Evolutionary conservation across 2,797 vertebrate species (phyloP), one percentile per base, ranked within the genome.

Genomic region (Mus caroli): DNA sequence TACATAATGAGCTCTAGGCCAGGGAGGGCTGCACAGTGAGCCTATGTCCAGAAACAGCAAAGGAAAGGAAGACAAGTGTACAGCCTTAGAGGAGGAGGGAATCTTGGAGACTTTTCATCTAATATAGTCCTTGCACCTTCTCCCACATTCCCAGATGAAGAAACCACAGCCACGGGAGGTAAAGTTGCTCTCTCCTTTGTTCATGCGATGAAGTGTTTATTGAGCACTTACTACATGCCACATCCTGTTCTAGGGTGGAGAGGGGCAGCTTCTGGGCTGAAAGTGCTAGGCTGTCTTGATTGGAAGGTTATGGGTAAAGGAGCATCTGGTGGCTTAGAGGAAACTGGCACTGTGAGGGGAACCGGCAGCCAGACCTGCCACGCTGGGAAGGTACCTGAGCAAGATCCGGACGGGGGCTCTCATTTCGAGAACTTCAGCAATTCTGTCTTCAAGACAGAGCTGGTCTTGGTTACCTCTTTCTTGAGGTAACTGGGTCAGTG

Each of bases 61-160:
- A 79, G 37, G 37, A 82, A 40, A 83, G 52, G 34, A 52, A 52
- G 54, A 64, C 64, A 69, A 84, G 24, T 71, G 10, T 62, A 26
- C 11, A 94, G 54, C 43, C 14, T 82, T 92, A 97, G 90, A 95
- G 76, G 40, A 92, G 76, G 88, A 96, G 89, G 84, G 75, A 60
- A 9, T 94, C 86, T 76, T 90, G 84, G 91, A 90, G 78, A 95
- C 91, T 91, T 9, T 91, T 91, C 89, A 82, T 97, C 97, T 98
- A 97, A 97, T 96, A 31, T 88, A 89, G 94, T 97, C 97, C 97
- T 98, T 97, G 86, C 96, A 95, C 97, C 97, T 97, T 98, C 97
- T 98, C 97, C 97, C 94, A 98, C 43, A 97, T 91, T 95, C 96
- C 97, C 94, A 98, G 97, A 97, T 98, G 96, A 98, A 98, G 97